Evolutionary conservation across 2,797 vertebrate genomes (phyloP), one percentile per base, ranked within the genome.

Genomic region (Zenarchopterus dispar): DNA sequence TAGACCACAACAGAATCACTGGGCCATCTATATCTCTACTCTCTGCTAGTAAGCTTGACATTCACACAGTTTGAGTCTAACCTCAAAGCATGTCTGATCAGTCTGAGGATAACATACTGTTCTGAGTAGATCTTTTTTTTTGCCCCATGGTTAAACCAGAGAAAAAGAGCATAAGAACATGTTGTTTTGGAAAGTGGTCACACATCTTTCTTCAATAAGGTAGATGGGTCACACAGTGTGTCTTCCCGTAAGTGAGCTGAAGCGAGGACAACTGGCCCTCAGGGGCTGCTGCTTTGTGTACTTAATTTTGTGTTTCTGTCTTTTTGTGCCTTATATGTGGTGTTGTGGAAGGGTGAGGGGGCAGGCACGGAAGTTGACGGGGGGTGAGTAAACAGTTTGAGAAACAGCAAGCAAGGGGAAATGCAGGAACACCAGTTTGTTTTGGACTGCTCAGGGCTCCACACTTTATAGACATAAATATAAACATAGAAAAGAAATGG

Each of bases 401-500:
- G 62, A 68, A 82, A 85, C 41, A 84, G 73, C 75, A 79, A 65
- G 19, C 43, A 67, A 69, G 56, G 46, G 62, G 54, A 88, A 85
- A 76, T 81, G 61, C 84, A 78, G 77, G 84, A 73, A 74, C 82
- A 75, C 71, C 60, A 42, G 84, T 86, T 91, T 91, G 85, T 87
- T 89, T 91, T 90, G 79, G 78, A 80, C 81, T 19, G 82, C 83
- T 85, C 39, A 22, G 53, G 80, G 78, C 71, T 70, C 54, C 66
- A 74, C 75, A 86, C 81, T 90, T 90, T 86, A 80, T 82, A 90
- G 87, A 88, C 86, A 89, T 85, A 88, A 92, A 91, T 91, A 81
- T 84, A 92, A 93, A 91, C 88, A 91, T 54, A 58, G 58, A 64
- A 68, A 48, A 31, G 76, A 78, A 82, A 88, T 77, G 62, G 77